Evolutionary conservation across 1,140 invertebrate genomes (phyloP).

Genomic region (Sminthurides bifidus): DNA sequence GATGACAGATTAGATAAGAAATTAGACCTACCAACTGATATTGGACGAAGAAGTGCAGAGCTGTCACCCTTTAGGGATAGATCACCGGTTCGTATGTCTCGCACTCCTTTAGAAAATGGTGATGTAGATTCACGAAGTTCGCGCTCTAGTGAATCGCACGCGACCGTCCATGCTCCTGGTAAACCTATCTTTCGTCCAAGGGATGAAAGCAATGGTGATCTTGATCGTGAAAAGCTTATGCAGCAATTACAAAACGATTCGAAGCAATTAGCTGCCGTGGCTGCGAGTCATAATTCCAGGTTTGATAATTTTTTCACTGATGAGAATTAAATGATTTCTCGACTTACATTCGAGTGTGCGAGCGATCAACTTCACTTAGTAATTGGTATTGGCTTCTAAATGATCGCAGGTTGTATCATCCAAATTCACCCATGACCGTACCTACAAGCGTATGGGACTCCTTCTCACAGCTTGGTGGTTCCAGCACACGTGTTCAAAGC

Average conservation of each 20-base stretch:
- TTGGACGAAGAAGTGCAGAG: constrained; percentile 14
- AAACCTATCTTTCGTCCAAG: constrained; percentile 14
- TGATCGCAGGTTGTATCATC: constrained; percentile 19
- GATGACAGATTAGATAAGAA: constrained; percentile 20
- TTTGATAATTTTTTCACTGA: too few relatives aligned
- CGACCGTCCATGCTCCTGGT: constrained; percentile 17
- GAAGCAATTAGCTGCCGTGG: not conserved
- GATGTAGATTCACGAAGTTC: constrained; percentile 29
- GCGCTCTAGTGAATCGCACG: constrained; percentile 28
- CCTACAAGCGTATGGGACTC: constrained; percentile 23
- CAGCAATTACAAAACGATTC: too few relatives aligned
- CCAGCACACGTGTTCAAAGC: constrained; percentile 9
- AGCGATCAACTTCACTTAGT: too few relatives aligned
- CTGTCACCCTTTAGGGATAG: constrained; percentile 27
- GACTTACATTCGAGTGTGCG: too few relatives aligned
- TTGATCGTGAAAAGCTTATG: too few relatives aligned
- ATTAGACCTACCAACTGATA: constrained; percentile 10
- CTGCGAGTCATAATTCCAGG: not conserved
- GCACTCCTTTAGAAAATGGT: constrained; percentile 28
- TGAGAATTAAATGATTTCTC: too few relatives aligned
- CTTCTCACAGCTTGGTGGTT: constrained; percentile 16
- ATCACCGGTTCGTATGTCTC: constrained; percentile 21
- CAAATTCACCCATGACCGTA: constrained; percentile 19
- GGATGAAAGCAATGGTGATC: constrained; percentile 27
- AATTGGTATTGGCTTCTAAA: not conserved